These are phyloP conservation scores for Zoroaster sp. DNA, from an alignment of 53 echinoderm and acorn worm species.

Conservation along the genomic window DNA sequence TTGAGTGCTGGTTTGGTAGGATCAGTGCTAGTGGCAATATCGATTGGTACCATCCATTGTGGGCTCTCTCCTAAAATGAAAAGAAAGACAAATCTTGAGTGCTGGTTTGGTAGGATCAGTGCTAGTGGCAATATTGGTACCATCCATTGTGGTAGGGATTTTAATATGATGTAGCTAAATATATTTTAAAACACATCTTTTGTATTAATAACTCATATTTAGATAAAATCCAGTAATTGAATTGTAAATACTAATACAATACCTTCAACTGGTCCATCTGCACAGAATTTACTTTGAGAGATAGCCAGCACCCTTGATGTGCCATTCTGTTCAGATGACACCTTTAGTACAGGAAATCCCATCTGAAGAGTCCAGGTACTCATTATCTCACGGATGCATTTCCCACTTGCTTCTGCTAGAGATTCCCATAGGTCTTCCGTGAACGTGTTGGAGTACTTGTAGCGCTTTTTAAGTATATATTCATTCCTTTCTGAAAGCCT, in stretches of 20 bases:
- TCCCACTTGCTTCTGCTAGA: constrained; percentile 83
- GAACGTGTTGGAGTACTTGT: constrained; percentile 87
- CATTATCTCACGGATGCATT: constrained; percentile 89
- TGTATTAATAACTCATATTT: too few relatives aligned
- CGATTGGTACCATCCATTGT: background rate
- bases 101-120: too few relatives aligned
- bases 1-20: constrained; percentile 61
- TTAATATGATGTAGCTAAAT: too few relatives aligned
- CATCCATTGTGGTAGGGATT: too few relatives aligned
- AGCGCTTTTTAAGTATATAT: constrained; percentile 83
- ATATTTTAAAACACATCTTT: too few relatives aligned
- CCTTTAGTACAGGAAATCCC: constrained; percentile 96
- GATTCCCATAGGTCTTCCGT: constrained; percentile 95
- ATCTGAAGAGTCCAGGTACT: constrained; percentile 97
- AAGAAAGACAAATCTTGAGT: too few relatives aligned
- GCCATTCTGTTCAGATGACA: constrained; percentile 81
- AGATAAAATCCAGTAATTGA: too few relatives aligned
- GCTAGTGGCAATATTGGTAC: too few relatives aligned
- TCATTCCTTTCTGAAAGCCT: constrained; percentile 94
- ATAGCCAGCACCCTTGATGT: constrained; percentile 77
- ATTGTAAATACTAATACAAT: too few relatives aligned
- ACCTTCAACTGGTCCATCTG: constrained; percentile 89
- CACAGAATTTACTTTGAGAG: constrained; percentile 86
- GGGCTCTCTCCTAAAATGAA: too few relatives aligned
- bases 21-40: background rate